Evolutionary conservation across 2,888 invertebrate genomes (phyloP).

Genomic region (Limenitis camilla): DNA sequence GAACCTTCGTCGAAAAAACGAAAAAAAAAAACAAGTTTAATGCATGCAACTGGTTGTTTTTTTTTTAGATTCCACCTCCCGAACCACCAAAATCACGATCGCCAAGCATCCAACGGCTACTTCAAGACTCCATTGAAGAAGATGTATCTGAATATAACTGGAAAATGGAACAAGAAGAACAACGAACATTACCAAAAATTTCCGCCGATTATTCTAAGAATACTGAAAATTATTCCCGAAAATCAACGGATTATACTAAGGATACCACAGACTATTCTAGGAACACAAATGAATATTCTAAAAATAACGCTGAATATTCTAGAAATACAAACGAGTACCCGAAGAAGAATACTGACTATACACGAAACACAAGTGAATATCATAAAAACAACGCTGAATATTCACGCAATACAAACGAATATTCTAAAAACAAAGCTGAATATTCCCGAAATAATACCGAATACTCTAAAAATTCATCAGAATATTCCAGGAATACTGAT

Average conservation of each 20-base stretch:
- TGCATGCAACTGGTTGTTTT: too few species aligned
- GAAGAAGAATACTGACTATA: not conserved
- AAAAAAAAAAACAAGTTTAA: too few species aligned
- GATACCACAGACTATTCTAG: not conserved
- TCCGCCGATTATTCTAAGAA: constrained; percentile 72
- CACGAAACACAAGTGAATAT: constrained; percentile 1
- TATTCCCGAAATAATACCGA: not conserved
- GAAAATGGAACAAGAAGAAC: constrained; percentile 56
- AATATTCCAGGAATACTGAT: constrained; percentile 23
- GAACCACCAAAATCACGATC: constrained; percentile 77
- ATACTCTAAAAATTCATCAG: not conserved
- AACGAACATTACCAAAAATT: constrained; percentile 37
- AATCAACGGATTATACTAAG: constrained; percentile 42
- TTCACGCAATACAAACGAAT: constrained; percentile 1
- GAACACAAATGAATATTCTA: not conserved
- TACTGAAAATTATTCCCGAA: constrained; percentile 68
- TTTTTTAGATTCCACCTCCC: constrained; percentile 76
- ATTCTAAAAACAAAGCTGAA: not conserved
- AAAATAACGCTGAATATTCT: not conserved
- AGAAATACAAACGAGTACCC: constrained; percentile 1
- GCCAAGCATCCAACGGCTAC: constrained; percentile 63
- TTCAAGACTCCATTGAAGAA: constrained; percentile 64
- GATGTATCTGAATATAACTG: constrained; percentile 62
- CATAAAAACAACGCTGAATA: constrained; percentile 1
- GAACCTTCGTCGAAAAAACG: too few species aligned